Base-by-base conservation (phyloP, 2,888 invertebrate genomes). In the Spilosoma lubricipeda region DNA sequence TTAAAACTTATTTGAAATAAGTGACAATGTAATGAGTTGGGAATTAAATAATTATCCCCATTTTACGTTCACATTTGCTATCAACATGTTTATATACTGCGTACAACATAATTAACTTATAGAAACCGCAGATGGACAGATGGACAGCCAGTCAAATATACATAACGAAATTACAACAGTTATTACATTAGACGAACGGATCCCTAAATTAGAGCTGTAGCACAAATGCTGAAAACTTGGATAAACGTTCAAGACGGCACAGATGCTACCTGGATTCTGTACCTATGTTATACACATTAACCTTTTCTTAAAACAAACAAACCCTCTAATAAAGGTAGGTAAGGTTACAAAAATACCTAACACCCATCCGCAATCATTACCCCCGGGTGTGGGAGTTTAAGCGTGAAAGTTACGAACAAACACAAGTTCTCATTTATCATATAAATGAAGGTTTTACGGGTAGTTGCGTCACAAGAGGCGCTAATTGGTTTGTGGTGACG, bases 361-460 rank as follows among this genome's bases (percentile, higher is more conserved):
- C 39, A 42, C 45, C 67, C 27, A 30, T 45, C 9, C 20, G 20
- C 45, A 52, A 52, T 52, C 52, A 68, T 52, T 68, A 52, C 48
- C 52, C 23, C 1, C 23, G 33, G 18, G 33, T 33, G 45, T 59
- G n/a, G 52, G 67, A 72, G 59, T 69, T 36, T 64, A 52, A 52
- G 45, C 69, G 68, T 69, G 42, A 67, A 72, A 64, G 63, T 52
- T 33, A 33, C 52, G 33, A 52, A 68, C 68, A 68, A 68, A 52
- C 68, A 68, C 33, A 23, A 68, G 48, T 68, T 36, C 68, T 52
- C 68, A 68, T 68, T 68, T 36, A 68, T 68, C 68, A 68, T 52
- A 68, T 68, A 23, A 48, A 68, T 52, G 48, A 52, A 68, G 68
- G 68, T 68, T 68, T 30, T 45, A 48, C 48, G 33, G 67, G 20